phyloP scores from a whole-genome alignment of 2,113 vertebrate species.

The Pagrus major region DNA sequence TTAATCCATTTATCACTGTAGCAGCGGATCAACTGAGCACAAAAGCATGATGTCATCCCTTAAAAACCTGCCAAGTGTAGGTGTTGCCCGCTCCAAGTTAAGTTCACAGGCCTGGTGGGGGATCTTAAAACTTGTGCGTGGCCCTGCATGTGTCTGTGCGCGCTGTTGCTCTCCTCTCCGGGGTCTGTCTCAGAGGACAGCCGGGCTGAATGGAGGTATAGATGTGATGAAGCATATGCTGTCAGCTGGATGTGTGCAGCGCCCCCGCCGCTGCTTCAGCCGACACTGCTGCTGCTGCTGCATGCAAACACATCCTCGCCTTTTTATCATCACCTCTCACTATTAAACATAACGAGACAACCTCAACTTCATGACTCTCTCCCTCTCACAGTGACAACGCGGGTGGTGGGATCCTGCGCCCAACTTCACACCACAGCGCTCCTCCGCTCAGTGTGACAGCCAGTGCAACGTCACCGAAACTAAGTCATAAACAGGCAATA shows the following conservation, averaged over 20 bases:
- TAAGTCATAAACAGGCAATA: constrained; percentile 12
- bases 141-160: neutral
- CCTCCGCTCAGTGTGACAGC: neutral
- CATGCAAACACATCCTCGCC: constrained; percentile 12
- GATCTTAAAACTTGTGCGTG: neutral
- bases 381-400: neutral
- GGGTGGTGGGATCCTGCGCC: constrained; percentile 30
- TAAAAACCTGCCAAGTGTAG: constrained; percentile 54
- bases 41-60: constrained; percentile 78
- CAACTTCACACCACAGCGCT: constrained; percentile 58
- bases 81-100: constrained; percentile 45
- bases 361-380: constrained; percentile 47
- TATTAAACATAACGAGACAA: constrained; percentile 1
- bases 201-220: constrained; percentile 27
- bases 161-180: constrained; percentile 21
- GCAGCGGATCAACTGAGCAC: constrained; percentile 45
- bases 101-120: constrained; percentile 27
- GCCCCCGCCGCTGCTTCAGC: constrained; percentile 11
- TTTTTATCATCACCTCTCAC: neutral
- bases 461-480: constrained; percentile 18
- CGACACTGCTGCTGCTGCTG: neutral
- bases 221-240: constrained; percentile 42
- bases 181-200: constrained; percentile 16
- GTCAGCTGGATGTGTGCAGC: constrained; percentile 58
- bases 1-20: constrained; percentile 21